These are phyloP conservation scores for Myoxocephalus aenaeus DNA, from an alignment of 2,797 vertebrate genomes.

Conservation along the genomic window DNA sequence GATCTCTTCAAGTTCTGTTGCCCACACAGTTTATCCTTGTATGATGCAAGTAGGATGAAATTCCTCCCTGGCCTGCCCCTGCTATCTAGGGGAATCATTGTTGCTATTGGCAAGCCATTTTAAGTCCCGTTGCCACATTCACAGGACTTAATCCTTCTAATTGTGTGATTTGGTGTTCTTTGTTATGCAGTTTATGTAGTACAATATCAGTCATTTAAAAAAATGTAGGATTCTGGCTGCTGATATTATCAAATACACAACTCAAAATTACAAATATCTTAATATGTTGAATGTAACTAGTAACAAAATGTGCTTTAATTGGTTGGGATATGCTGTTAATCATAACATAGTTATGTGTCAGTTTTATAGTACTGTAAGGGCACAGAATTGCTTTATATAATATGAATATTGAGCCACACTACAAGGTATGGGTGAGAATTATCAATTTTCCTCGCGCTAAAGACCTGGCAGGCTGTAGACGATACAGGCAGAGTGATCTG, in stretches of 20 bases:
- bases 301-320: constrained; percentile 1
- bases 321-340: neutral
- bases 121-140: constrained; percentile 31
- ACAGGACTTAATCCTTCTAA: constrained; percentile 26
- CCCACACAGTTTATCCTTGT: constrained; percentile 49
- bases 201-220: constrained; percentile 16
- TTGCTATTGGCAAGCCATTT: constrained; percentile 51
- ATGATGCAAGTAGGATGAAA: constrained; percentile 77
- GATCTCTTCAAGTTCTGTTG: constrained; percentile 49
- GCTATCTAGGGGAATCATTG: constrained; percentile 51
- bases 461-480: constrained; percentile 25
- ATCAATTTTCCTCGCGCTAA: constrained; percentile 27
- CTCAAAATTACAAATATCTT: neutral
- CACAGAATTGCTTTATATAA: constrained; percentile 26
- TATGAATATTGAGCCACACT: constrained; percentile 26
- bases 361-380: constrained; percentile 2
- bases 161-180: constrained; percentile 43
- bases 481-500: constrained; percentile 48
- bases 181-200: constrained; percentile 5
- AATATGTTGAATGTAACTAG: constrained; percentile 2
- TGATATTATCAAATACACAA: neutral
- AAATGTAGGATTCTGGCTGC: neutral
- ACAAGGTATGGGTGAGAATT: constrained; percentile 22
- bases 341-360: neutral
- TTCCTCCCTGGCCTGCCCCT: constrained; percentile 40